Evolutionary conservation across 2,888 invertebrate species (phyloP).

Genomic region (Phyllotreta striolata): DNA sequence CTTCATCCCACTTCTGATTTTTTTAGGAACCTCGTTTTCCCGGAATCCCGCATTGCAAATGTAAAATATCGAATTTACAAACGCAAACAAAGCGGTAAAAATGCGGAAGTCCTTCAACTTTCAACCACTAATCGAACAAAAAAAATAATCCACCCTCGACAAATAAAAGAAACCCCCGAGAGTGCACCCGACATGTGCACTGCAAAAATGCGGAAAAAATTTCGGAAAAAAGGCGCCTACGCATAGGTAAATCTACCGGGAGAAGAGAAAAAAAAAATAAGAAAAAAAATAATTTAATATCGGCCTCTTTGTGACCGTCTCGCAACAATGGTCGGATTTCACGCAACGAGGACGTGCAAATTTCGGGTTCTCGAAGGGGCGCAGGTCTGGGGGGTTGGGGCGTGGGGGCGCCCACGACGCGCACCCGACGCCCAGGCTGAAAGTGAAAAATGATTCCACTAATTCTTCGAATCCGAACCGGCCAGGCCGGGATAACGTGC

Average conservation of each 20-base stretch:
- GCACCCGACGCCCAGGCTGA: conserved; percentile 39
- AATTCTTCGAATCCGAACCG: conserved; percentile 43
- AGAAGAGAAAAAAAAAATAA: conserved; percentile 32
- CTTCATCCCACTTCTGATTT: too few relatives aligned
- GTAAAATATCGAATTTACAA: too few relatives aligned
- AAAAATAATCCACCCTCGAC: conserved; percentile 21
- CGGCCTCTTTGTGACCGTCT: conserved; percentile 51
- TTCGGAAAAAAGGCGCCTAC: conserved; percentile 39
- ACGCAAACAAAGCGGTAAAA: conserved; percentile 24
- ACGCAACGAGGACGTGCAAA: conserved; percentile 47
- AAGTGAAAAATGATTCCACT: conserved; percentile 54
- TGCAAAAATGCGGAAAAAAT: conserved; percentile 39
- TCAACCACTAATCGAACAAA: conserved; percentile 23
- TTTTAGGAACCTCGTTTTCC: too few relatives aligned
- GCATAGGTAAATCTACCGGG: conserved; percentile 40
- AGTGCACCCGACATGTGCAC: conserved; percentile 45
- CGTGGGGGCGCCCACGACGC: conserved; percentile 48
- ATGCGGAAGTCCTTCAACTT: conserved; percentile 36
- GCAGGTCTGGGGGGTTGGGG: conserved; percentile 32
- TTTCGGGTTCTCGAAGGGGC: conserved; percentile 30
- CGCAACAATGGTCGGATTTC: conserved; percentile 52
- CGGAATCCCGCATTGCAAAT: too few relatives aligned
- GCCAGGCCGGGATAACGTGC: conserved; percentile 31
- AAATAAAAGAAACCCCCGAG: conserved; percentile 42
- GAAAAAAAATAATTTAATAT: conserved; percentile 50